Base-by-base conservation (phyloP, 1,140 invertebrate species). In the Euwallacea fornicatus region DNA sequence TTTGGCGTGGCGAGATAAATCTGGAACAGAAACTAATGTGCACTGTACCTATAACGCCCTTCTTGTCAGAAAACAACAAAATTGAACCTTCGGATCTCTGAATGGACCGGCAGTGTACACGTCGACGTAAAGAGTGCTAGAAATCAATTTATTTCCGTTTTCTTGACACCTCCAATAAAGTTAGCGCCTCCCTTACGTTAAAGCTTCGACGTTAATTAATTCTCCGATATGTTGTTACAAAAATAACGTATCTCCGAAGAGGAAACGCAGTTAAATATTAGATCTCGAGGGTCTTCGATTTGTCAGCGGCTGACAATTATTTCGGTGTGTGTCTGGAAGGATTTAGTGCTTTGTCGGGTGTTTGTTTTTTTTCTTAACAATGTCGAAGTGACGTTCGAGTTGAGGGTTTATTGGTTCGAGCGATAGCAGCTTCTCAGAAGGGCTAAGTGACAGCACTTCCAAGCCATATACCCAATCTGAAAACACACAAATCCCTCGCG, bases 171-270 rank as follows among this genome's bases (percentile, higher is more conserved):
- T 7, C 50, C 50, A 66, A 66, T 66, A 66, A 66, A 66, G 47
- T 53, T 42, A 33, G 63, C 47, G 46, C 63, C 63, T 54, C 63
- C 63, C 63, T 66, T 47, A 21, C 47, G 63, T 66, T 61, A 50
- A 21, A 54, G 13, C 13, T 59, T 67, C 65, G 8, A 15, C 66
- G 42, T 42, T 69, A 69, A 69, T 69, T 69, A 69, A 69, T 60
- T 61, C 42, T 69, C 46, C 58, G 42, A 69, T 69, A 69, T 69
- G 67, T 69, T 69, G 67, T 47, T 63, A 46, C 61, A 47, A 63
- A 63, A 63, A 63, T 63, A 63, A 63, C 61, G 21, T 46, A 13
- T 50, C 44, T 7, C 7, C 43, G 13, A 47, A 63, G 42, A 16
- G 15, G 13, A 63, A 47, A 47, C 61, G 7, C 43, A 33, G 61